Evolutionary conservation across 2,888 invertebrate genomes (phyloP).

Genomic region (Drosophila meridiana): DNA sequence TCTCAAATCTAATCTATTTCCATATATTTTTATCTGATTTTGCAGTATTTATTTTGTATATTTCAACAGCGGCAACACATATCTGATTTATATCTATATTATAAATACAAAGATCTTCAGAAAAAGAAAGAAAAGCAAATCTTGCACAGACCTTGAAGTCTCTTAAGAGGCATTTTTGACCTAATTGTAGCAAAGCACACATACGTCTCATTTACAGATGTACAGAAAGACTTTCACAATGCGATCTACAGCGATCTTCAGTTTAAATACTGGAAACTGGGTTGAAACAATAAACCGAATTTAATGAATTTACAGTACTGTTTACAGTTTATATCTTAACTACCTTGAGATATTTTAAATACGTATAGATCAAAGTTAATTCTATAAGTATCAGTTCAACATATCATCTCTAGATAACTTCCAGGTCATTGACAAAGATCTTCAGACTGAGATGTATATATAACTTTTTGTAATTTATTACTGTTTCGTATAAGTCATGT

Average conservation of each 20-base stretch:
- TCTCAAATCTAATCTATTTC: background rate
- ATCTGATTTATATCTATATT: background rate
- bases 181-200: background rate
- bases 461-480: rapidly evolving
- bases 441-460: background rate
- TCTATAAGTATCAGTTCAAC: background rate
- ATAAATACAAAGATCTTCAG: background rate
- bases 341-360: background rate
- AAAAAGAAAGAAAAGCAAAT: background rate
- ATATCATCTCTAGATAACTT: background rate
- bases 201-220: background rate
- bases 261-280: background rate
- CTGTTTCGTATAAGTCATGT: background rate
- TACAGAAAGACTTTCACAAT: background rate
- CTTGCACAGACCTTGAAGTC: background rate
- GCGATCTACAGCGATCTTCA: background rate
- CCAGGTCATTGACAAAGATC: background rate
- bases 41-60: background rate
- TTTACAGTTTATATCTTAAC: background rate
- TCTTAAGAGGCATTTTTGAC: background rate
- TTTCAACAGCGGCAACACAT: background rate
- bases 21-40: background rate
- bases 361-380: background rate
- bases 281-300: background rate
- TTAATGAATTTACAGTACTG: background rate